These are phyloP conservation scores for Xiphophorus birchmanni DNA, from an alignment of 2,797 vertebrate species.

Conservation along the genomic window DNA sequence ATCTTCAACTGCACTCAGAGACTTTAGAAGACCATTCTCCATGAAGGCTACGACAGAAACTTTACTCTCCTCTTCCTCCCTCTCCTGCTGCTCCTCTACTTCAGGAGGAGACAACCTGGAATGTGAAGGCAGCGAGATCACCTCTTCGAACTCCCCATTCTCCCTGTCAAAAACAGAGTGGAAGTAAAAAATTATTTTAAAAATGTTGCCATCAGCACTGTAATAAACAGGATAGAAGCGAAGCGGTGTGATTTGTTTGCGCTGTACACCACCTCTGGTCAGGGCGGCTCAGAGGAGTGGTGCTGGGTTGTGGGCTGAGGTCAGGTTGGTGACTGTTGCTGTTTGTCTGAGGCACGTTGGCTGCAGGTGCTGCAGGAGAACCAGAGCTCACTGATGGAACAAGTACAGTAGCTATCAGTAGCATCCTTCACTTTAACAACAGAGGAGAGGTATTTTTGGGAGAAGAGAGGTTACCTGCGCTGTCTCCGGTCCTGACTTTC, in stretches of 20 bases:
- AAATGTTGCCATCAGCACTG: neutral
- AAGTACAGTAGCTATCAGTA: slow-evolving; percentile 17
- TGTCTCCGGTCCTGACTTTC: slow-evolving; percentile 89
- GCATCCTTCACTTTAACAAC: neutral
- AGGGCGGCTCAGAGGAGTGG: slow-evolving; percentile 44
- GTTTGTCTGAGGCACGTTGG: slow-evolving; percentile 52
- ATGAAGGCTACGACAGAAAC: slow-evolving; percentile 90
- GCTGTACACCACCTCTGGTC: slow-evolving; percentile 78
- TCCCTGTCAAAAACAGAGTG: slow-evolving; percentile 71
- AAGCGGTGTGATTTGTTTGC: neutral
- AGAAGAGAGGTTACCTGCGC: slow-evolving; percentile 52
- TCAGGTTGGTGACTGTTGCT: slow-evolving; percentile 61
- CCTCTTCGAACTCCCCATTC: slow-evolving; percentile 94
- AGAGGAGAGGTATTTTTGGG: slow-evolving; percentile 17
- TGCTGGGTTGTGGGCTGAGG: slow-evolving; percentile 29
- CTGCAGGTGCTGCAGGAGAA: slow-evolving; percentile 65
- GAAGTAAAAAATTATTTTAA: neutral
- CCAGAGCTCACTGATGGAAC: slow-evolving; percentile 37
- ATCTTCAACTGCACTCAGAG: slow-evolving; percentile 86
- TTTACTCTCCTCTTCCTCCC: slow-evolving; percentile 72
- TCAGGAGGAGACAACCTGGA: slow-evolving; percentile 88
- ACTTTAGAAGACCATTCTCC: slow-evolving; percentile 87
- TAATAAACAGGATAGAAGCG: neutral
- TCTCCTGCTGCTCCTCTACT: slow-evolving; percentile 77
- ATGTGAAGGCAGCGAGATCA: slow-evolving; percentile 87